A percentile compares a stretch with the other conserved stretches of the same genome.
These are phyloP conservation scores for Vidua macroura DNA, from an alignment of 2,113 vertebrate genomes.

Conservation along the genomic window DNA sequence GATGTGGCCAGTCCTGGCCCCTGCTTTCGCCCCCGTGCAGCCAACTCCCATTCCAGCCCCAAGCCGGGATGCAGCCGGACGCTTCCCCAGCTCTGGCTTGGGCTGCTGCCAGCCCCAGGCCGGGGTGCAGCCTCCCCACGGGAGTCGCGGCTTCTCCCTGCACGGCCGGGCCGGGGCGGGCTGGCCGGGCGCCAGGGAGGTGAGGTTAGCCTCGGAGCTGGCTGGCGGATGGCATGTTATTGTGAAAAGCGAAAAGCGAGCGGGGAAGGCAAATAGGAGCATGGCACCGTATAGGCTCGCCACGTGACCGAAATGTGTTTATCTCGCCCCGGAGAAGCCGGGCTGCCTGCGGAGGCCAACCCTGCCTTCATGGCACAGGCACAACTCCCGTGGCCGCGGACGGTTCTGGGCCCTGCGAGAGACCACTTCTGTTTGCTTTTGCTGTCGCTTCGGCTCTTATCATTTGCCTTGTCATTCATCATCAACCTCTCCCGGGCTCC, in stretches of 20 bases:
- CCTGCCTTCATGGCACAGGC: neutral
- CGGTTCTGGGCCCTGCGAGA: neutral
- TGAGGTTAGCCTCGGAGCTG: neutral
- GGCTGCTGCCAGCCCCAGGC: neutral
- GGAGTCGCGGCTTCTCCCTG: neutral
- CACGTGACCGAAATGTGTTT: conserved; percentile 64
- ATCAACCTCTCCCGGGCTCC: neutral
- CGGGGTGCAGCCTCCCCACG: neutral
- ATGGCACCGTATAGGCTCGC: conserved; percentile 28
- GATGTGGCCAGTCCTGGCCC: neutral
- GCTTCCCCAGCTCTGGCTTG: neutral
- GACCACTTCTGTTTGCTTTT: conserved; percentile 46
- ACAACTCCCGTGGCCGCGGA: neutral
- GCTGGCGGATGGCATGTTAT: neutral
- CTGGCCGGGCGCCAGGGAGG: neutral
- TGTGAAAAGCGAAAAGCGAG: conserved; percentile 13
- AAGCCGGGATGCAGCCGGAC: neutral
- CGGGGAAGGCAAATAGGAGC: conserved; percentile 1
- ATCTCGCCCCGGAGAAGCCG: conserved; percentile 35
- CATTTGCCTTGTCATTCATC: conserved; percentile 46
- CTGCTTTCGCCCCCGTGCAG: neutral
- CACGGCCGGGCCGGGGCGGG: neutral
- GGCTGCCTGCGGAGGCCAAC: conserved; percentile 3
- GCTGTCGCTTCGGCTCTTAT: conserved; percentile 48
- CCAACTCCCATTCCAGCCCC: neutral